These are phyloP conservation scores for Craseonycteris thonglongyai DNA, from an alignment of 2,113 vertebrate species.

Conservation along the genomic window DNA sequence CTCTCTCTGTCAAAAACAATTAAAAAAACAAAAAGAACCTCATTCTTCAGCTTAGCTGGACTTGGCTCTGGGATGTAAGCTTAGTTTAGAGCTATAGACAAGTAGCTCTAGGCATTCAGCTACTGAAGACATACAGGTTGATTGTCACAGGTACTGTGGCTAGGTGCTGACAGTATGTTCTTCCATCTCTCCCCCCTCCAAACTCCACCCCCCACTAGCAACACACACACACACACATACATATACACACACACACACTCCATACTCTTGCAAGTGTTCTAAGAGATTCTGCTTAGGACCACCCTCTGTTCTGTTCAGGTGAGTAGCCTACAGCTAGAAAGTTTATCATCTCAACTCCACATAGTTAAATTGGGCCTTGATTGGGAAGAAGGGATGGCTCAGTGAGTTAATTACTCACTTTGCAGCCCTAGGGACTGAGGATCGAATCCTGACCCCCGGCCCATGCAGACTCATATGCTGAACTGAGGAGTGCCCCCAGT, in stretches of 20 bases:
- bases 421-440: too few relatives aligned
- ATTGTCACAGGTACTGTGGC: background rate
- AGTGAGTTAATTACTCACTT: too few relatives aligned
- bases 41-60: background rate
- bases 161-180: background rate
- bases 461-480: too few relatives aligned
- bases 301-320: background rate
- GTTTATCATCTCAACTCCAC: background rate
- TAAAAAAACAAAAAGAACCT: too few relatives aligned
- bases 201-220: rapidly evolving
- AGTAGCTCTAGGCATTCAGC: background rate
- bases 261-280: background rate
- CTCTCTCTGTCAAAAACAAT: too few relatives aligned
- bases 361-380: background rate
- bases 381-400: too few relatives aligned
- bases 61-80: background rate
- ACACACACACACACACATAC: background rate
- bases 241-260: background rate
- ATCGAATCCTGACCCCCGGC: too few relatives aligned
- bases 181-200: background rate
- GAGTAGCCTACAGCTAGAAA: background rate
- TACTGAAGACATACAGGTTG: background rate
- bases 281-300: background rate
- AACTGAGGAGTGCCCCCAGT: too few relatives aligned
- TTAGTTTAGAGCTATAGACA: background rate